Percentiles rank a stretch among this genome's conserved stretches.
These are phyloP conservation scores for Xiphorhynchus erythropygius DNA, from an alignment of 2,797 vertebrate genomes.

Conservation along the genomic window DNA sequence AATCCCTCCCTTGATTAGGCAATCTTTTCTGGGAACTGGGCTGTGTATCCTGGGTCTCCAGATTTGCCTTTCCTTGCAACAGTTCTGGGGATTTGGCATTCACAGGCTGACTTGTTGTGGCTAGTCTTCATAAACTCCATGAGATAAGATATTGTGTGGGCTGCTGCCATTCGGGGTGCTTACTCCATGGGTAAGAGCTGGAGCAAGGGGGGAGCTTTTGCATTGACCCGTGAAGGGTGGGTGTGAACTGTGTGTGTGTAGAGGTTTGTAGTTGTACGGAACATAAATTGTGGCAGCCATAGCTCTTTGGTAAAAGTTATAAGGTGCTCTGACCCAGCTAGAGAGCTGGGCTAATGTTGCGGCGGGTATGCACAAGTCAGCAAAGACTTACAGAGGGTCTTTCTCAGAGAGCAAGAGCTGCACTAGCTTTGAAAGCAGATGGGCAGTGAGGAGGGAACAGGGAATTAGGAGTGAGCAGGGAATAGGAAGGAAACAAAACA, in stretches of 20 bases:
- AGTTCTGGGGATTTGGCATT: neutral
- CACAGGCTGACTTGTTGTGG: neutral
- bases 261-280: neutral
- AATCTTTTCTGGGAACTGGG: neutral
- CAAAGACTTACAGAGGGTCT: neutral
- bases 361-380: neutral
- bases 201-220: neutral
- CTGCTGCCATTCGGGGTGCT: neutral
- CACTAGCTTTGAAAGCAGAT: neutral
- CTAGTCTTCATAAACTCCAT: fast-evolving
- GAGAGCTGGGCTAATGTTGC: neutral
- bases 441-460: neutral
- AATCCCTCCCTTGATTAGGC: neutral
- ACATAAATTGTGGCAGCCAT: neutral
- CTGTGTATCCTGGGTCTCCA: neutral
- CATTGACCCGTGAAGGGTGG: neutral
- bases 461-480: neutral
- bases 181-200: neutral
- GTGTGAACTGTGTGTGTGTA: no score
- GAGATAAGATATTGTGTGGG: neutral
- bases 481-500: neutral
- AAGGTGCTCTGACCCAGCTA: neutral
- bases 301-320: neutral
- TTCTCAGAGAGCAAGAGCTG: neutral
- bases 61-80: neutral